Evolutionary conservation across 2,113 vertebrate genomes (phyloP).

Genomic region (Tapirus terrestris): DNA sequence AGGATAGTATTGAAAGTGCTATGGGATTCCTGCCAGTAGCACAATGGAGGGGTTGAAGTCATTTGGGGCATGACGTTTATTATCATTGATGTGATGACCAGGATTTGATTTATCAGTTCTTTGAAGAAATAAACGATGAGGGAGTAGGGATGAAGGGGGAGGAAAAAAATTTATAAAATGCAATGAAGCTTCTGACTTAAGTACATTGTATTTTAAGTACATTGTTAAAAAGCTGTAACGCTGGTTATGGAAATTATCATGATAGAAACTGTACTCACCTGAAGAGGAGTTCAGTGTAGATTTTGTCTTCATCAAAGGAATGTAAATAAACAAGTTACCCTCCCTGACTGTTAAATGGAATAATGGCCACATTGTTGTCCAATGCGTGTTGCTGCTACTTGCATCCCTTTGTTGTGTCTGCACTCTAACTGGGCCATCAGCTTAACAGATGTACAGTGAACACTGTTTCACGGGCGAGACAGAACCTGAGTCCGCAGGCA

Average conservation of each 20-base stretch:
- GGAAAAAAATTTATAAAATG: neutral
- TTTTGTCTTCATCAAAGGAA: neutral
- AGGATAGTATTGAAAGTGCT: neutral
- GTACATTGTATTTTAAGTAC: neutral
- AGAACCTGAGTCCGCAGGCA: neutral
- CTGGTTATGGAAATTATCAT: constrained; percentile 48
- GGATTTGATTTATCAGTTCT: constrained; percentile 1
- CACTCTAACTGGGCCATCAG: neutral
- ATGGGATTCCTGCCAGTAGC: neutral
- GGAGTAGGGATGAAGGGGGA: neutral
- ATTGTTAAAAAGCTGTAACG: neutral
- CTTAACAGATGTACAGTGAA: constrained; percentile 45
- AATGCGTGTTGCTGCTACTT: constrained; percentile 44
- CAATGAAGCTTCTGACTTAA: constrained; percentile 24
- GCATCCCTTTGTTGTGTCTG: constrained; percentile 63
- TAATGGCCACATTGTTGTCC: neutral
- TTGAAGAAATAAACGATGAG: neutral
- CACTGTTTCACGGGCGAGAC: neutral
- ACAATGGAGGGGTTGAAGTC: neutral
- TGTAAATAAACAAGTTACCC: neutral
- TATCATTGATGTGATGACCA: neutral
- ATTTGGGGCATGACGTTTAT: neutral
- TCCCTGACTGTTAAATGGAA: neutral
- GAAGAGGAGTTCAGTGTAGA: neutral
- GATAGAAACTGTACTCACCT: neutral